phyloP scores from a whole-genome alignment of 1,140 invertebrate genomes.

The Anadara kagoshimensis region DNA sequence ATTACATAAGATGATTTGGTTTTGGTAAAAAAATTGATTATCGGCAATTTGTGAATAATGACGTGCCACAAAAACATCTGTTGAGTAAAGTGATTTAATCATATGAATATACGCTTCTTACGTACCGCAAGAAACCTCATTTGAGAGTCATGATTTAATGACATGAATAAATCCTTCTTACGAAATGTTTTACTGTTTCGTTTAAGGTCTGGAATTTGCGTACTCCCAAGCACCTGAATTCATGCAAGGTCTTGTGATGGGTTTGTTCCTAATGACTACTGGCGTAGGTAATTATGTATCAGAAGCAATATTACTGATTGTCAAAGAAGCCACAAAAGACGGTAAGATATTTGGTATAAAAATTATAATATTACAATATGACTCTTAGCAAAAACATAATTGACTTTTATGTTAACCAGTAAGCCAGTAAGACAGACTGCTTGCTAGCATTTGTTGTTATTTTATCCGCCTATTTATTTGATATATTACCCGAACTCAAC shows the following conservation, averaged over 20 bases:
- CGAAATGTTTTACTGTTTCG: not conserved
- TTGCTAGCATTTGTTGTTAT: too few relatives aligned
- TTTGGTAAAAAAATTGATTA: not conserved
- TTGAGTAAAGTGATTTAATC: not conserved
- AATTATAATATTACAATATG: too few relatives aligned
- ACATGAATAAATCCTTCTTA: not conserved
- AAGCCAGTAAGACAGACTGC: too few relatives aligned
- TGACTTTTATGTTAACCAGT: too few relatives aligned
- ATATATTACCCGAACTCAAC: too few relatives aligned
- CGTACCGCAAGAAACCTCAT: not conserved
- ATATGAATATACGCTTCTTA: not conserved
- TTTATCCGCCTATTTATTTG: too few relatives aligned
- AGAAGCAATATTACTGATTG: conserved; percentile 60
- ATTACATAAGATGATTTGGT: not conserved
- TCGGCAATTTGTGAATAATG: not conserved
- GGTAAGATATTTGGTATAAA: too few relatives aligned
- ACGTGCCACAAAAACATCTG: not conserved
- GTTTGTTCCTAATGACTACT: conserved; percentile 72
- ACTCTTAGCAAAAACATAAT: too few relatives aligned
- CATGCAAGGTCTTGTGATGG: conserved; percentile 74
- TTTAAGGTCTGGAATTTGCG: conserved; percentile 72
- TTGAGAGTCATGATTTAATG: not conserved
- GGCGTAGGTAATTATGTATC: conserved; percentile 73
- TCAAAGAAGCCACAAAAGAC: conserved; percentile 42
- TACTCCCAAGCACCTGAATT: conserved; percentile 73